Evolutionary conservation across 2,113 vertebrate genomes (phyloP).

Genomic region (Pseudorhombus dupliciocellatus): DNA sequence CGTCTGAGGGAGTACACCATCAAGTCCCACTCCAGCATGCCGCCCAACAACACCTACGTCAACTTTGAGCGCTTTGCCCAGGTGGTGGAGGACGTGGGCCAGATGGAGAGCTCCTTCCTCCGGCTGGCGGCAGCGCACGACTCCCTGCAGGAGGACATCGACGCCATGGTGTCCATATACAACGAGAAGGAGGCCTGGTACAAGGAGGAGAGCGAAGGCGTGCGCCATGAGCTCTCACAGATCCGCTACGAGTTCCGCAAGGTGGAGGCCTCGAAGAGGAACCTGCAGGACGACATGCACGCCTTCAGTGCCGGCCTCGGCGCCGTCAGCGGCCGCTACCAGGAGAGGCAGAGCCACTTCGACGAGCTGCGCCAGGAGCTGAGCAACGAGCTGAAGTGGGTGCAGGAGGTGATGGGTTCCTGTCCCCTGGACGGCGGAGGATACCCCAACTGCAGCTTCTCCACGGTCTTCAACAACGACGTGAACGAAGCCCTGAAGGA

Average conservation of each 20-base stretch:
- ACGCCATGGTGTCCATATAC: constrained; percentile 89
- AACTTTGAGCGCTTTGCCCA: constrained; percentile 92
- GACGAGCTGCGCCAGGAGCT: constrained; percentile 85
- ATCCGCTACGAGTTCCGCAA: constrained; percentile 89
- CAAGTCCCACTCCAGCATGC: constrained; percentile 95
- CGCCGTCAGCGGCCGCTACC: constrained; percentile 73
- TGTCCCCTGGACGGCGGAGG: constrained; percentile 76
- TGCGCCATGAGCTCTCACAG: constrained; percentile 81
- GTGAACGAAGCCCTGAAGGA: constrained; percentile 86
- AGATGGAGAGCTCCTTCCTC: constrained; percentile 74
- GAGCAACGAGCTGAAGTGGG: constrained; percentile 85
- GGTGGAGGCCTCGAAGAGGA: constrained; percentile 84
- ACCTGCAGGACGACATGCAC: constrained; percentile 84
- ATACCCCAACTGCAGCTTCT: constrained; percentile 70
- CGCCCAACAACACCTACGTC: constrained; percentile 92
- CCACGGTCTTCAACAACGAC: constrained; percentile 79
- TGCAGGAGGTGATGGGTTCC: constrained; percentile 85
- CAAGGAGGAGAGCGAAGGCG: constrained; percentile 87
- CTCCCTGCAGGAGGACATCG: constrained; percentile 89
- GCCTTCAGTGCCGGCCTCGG: constrained; percentile 72
- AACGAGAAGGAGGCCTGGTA: constrained; percentile 95
- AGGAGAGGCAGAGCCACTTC: constrained; percentile 82
- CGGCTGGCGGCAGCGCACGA: constrained; percentile 76
- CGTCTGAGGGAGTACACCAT: constrained; percentile 92
- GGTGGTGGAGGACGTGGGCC: constrained; percentile 86